These are phyloP conservation scores for Magallana gigas DNA, from an alignment of 1,140 invertebrate genomes.

Conservation along the genomic window DNA sequence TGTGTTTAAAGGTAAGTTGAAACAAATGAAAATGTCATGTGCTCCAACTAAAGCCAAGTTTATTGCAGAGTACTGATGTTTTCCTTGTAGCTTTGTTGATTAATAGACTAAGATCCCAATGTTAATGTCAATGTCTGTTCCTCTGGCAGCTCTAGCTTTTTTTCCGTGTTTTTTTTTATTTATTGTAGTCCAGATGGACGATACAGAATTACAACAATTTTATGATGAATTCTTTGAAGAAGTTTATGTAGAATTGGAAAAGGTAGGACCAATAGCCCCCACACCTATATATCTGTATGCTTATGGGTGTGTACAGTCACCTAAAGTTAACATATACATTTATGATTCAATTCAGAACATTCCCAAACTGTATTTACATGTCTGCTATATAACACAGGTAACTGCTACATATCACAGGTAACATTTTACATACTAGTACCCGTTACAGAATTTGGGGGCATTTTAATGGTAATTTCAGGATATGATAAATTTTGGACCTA, in stretches of 20 bases:
- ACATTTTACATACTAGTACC: no score
- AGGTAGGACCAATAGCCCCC: constrained; percentile 64
- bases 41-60: neutral
- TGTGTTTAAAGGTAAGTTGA: constrained; percentile 27
- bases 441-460: no score
- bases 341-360: no score
- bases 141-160: constrained; percentile 30
- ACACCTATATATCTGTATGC: neutral
- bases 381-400: neutral
- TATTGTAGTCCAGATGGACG: constrained; percentile 75
- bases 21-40: constrained; percentile 36
- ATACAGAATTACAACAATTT: constrained; percentile 94
- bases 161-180: constrained; percentile 55
- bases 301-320: neutral
- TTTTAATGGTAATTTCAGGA: no score
- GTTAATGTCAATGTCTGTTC: neutral
- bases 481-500: no score
- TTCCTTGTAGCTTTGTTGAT: neutral
- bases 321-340: no score
- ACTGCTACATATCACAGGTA: neutral
- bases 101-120: no score
- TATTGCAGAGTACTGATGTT: constrained; percentile 19
- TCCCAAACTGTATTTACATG: neutral
- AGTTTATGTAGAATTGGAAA: constrained; percentile 98
- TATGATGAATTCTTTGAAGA: constrained; percentile 99